phyloP scores from a whole-genome alignment of 2,113 vertebrate genomes.

The Choloepus hoffmanni region DNA sequence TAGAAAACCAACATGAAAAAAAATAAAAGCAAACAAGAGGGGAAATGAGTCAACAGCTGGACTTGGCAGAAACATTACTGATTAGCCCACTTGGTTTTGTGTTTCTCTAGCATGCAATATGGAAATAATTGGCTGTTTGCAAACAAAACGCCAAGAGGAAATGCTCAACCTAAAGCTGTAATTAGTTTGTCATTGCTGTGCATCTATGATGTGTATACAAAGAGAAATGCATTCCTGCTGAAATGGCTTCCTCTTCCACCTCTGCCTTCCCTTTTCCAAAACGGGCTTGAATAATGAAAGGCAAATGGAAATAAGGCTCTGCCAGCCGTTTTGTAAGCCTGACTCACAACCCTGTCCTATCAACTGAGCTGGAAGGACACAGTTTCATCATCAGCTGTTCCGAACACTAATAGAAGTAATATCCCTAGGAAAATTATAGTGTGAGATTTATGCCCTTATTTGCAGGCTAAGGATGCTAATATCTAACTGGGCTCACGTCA shows the following conservation, averaged over 20 bases:
- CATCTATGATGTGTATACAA: slow-evolving; percentile 30
- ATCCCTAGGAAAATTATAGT: slow-evolving; percentile 45
- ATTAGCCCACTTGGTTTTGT: not conserved
- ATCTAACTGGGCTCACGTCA: slow-evolving; percentile 60
- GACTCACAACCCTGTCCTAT: not conserved
- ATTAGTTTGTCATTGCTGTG: slow-evolving; percentile 68
- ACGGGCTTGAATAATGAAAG: not conserved
- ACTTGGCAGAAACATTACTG: not conserved
- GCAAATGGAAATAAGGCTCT: not conserved
- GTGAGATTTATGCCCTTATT: slow-evolving; percentile 25
- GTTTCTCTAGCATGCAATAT: slow-evolving; percentile 56
- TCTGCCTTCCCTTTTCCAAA: not conserved
- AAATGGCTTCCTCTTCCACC: slow-evolving; percentile 5
- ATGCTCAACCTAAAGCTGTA: slow-evolving; percentile 68
- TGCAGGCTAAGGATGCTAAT: slow-evolving; percentile 12
- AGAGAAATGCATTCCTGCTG: slow-evolving; percentile 38
- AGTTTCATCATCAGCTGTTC: not conserved
- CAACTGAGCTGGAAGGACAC: not conserved
- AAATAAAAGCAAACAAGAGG: not conserved
- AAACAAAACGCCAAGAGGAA: slow-evolving; percentile 76
- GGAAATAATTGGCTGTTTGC: slow-evolving; percentile 79
- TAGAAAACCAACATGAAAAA: not conserved
- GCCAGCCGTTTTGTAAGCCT: not conserved
- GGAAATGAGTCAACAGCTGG: not conserved
- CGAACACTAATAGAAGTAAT: slow-evolving; percentile 20